Evolutionary conservation across 2,113 vertebrate species (phyloP).

Genomic region (Cinclus cinclus): DNA sequence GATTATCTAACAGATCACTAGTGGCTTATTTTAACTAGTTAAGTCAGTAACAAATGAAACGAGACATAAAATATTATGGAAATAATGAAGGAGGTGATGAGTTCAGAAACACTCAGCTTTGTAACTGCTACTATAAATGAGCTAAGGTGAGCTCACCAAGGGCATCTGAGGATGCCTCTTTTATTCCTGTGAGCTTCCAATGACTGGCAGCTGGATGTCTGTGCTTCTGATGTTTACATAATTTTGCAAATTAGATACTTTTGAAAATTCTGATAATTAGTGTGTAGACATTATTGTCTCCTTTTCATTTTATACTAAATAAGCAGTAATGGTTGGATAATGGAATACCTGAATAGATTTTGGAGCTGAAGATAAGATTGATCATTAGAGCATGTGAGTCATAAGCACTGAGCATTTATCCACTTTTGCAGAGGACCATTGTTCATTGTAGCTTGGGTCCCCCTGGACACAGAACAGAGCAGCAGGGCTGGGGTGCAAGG

Average conservation of each 20-base stretch:
- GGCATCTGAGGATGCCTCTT: not conserved
- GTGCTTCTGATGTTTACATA: not conserved
- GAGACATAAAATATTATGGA: not conserved
- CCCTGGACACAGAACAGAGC: not conserved
- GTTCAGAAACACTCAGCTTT: constrained; percentile 43
- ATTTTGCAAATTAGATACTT: not conserved
- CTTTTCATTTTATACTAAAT: not conserved
- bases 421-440: not conserved
- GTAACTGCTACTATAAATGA: not conserved
- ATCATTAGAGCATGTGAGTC: not conserved
- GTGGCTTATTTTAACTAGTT: constrained; percentile 22
- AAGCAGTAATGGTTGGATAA: not conserved
- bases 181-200: not conserved
- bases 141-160: not conserved
- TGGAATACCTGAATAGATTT: not conserved
- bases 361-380: not conserved
- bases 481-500: not conserved
- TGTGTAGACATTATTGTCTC: not conserved
- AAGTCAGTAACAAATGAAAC: constrained; percentile 41
- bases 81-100: constrained; percentile 13
- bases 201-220: not conserved
- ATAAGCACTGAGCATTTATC: not conserved
- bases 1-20: constrained; percentile 17
- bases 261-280: not conserved
- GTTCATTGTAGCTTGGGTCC: not conserved